phyloP scores from a whole-genome alignment of 2,797 vertebrate species.

The Brachyrhaphis roseni region DNA sequence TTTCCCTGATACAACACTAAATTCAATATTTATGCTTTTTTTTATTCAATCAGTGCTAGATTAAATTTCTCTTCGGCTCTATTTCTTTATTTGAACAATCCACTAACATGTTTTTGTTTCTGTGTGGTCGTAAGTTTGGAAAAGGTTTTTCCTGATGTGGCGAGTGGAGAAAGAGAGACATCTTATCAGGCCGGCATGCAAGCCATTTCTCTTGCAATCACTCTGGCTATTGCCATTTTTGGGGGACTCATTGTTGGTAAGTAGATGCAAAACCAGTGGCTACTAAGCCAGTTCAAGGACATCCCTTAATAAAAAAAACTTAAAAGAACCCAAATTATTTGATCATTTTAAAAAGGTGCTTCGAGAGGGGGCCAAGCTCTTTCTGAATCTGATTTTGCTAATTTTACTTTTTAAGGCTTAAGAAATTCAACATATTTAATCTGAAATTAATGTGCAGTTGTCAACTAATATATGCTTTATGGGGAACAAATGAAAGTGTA shows the following conservation, averaged over 20 bases:
- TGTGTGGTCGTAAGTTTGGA: slow-evolving; percentile 71
- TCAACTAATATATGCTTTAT: no score
- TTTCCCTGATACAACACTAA: not conserved
- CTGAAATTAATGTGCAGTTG: not conserved
- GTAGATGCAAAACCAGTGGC: slow-evolving; percentile 33
- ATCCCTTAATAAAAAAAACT: not conserved
- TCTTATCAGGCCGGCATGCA: slow-evolving; percentile 79
- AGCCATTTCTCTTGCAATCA: slow-evolving; percentile 82
- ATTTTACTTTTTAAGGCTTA: not conserved
- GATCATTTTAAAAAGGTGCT: not conserved
- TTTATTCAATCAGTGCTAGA: not conserved
- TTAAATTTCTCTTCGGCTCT: no score
- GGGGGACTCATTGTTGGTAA: slow-evolving; percentile 87
- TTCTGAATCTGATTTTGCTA: not conserved
- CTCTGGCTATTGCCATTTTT: slow-evolving; percentile 81
- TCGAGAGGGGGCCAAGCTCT: not conserved
- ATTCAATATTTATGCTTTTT: not conserved
- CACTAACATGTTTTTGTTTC: not conserved
- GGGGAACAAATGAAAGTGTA: not conserved
- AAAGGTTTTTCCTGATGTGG: slow-evolving; percentile 82
- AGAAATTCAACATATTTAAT: not conserved
- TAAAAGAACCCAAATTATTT: not conserved
- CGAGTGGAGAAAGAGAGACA: accelerated
- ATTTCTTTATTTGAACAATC: not conserved
- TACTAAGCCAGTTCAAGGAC: not conserved